A percentile compares a stretch with the other conserved stretches of the same genome.
These are phyloP conservation scores for Mylabris sibirica DNA, from an alignment of 2,888 invertebrate genomes.

Conservation along the genomic window DNA sequence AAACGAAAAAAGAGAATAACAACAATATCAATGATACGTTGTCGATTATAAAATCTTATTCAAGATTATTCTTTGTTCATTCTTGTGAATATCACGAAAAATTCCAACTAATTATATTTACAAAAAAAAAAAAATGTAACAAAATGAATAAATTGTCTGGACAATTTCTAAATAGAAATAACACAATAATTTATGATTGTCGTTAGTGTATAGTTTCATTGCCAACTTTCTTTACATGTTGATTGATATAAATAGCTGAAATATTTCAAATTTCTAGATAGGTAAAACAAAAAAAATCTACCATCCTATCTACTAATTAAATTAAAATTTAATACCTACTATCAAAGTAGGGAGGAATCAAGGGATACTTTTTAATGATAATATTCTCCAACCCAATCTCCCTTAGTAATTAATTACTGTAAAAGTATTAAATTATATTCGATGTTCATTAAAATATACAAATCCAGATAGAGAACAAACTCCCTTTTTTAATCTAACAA, in stretches of 20 bases:
- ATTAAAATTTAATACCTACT: not conserved
- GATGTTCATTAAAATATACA: not conserved
- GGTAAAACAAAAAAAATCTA: not conserved
- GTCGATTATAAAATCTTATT: not conserved
- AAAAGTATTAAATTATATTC: not conserved
- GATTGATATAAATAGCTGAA: not conserved
- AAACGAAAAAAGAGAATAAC: not conserved
- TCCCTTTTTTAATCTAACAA: too few relatives aligned
- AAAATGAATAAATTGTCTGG: not conserved
- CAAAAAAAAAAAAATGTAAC: not conserved
- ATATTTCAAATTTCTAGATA: not conserved
- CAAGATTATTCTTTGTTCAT: not conserved
- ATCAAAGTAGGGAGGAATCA: not conserved
- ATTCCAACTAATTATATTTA: not conserved
- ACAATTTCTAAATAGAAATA: slow-evolving; percentile 5
- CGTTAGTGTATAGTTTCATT: not conserved
- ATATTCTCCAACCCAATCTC: not conserved
- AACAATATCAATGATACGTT: not conserved
- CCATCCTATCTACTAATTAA: not conserved
- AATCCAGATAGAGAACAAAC: not conserved
- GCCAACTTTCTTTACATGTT: not conserved
- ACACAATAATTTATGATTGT: not conserved
- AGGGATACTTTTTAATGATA: not conserved
- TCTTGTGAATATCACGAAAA: not conserved
- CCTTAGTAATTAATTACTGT: not conserved